A percentile compares a stretch with the other conserved stretches of the same genome.
Evolutionary conservation across 2,113 vertebrate species (phyloP).

Genomic region (Morone chrysops): DNA sequence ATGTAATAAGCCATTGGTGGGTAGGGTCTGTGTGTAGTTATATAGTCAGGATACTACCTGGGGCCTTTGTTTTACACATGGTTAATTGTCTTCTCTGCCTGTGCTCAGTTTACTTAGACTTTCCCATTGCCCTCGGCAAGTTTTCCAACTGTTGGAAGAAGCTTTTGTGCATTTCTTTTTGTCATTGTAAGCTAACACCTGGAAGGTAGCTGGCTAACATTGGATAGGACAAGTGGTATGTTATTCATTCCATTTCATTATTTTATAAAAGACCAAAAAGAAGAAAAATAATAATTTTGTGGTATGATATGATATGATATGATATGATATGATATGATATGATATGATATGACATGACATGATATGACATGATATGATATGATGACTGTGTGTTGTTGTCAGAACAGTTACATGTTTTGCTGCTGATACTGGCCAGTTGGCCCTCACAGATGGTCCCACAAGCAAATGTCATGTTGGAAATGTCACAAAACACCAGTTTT

Average conservation of each 20-base stretch:
- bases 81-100: too few species aligned
- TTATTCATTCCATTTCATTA: not conserved
- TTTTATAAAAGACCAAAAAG: not conserved
- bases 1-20: too few species aligned
- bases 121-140: too few species aligned
- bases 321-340: not conserved
- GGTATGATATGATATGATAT: too few species aligned
- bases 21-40: too few species aligned
- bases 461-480: constrained; percentile 77
- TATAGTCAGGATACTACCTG: too few species aligned
- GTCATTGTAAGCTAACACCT: too few species aligned
- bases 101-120: too few species aligned
- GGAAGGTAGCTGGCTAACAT: too few species aligned
- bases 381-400: constrained; percentile 11
- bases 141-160: too few species aligned
- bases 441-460: constrained; percentile 69
- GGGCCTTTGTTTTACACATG: too few species aligned
- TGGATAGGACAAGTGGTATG: not conserved
- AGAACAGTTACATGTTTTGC: constrained; percentile 15
- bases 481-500: constrained; percentile 66
- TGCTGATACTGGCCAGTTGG: constrained; percentile 65
- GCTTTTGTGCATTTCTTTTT: too few species aligned
- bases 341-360: not conserved
- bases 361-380: not conserved
- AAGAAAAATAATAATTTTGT: not conserved